Evolutionary conservation across 2,888 invertebrate species (phyloP).

Genomic region (Antitype chi): DNA sequence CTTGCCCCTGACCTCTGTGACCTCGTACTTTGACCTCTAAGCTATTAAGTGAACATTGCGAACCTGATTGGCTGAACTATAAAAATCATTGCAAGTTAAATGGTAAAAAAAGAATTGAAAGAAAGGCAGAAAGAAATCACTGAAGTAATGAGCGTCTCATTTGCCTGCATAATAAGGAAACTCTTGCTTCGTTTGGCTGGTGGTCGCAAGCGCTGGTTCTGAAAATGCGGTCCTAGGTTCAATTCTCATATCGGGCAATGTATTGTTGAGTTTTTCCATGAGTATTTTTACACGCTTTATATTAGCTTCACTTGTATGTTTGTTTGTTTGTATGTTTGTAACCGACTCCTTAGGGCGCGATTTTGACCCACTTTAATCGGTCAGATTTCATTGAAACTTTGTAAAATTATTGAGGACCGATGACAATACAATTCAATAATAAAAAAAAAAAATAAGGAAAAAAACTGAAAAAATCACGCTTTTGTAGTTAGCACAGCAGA

Average conservation of each 20-base stretch:
- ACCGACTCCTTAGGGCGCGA: no score
- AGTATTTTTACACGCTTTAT: no score
- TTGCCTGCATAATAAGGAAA: background rate
- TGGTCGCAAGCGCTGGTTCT: background rate
- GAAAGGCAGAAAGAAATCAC: background rate
- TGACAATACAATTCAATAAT: no score
- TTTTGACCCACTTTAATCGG: no score
- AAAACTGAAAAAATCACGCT: no score
- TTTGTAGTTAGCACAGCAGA: no score
- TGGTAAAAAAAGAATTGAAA: background rate
- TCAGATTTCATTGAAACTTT: no score
- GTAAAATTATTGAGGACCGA: no score
- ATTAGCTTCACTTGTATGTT: no score
- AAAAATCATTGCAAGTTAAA: constrained; percentile 26
- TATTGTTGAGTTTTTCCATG: background rate
- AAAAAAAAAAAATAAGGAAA: no score
- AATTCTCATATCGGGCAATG: background rate
- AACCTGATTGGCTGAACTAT: constrained; percentile 44
- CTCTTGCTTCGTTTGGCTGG: background rate
- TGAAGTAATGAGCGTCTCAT: background rate
- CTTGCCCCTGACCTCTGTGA: constrained; percentile 28
- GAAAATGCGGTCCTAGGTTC: no score
- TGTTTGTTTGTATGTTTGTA: no score
- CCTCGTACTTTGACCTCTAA: constrained; percentile 22
- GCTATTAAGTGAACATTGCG: constrained; percentile 41